Evolutionary conservation across 2,888 invertebrate species (phyloP), one percentile per base, ranked within the genome.

Genomic region (Eudemis profundana): DNA sequence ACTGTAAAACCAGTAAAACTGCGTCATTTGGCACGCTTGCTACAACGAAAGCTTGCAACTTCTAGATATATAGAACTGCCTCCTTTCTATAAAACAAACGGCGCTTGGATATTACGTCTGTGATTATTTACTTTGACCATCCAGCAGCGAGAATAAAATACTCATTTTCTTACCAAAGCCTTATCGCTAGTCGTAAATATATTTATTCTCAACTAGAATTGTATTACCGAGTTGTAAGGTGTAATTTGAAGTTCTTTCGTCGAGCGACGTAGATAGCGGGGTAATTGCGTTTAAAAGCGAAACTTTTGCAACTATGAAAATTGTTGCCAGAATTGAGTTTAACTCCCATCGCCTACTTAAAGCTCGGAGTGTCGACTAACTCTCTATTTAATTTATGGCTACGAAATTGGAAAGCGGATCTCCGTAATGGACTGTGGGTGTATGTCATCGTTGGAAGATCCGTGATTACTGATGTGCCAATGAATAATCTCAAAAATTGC

Each of bases 241-340:
- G 70, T 84, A 76, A 84, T 85, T 81, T 80, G 74, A 85, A 86
- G 78, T 85, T 81, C 69, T 76, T 75, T 74, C 74, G 67, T 69
- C 71, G 61, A 64, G 71, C 71, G 66, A 71, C 61, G 74, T 70
- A 74, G 76, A 82, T 79, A 79, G 77, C 75, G 54, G 68, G 72
- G 79, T 82, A 83, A 84, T 79, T 80, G 70, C 82, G 81, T 84
- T 85, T 82, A 78, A 79, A 78, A 81, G 78, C 79, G 76, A 75
- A 86, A 87, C 84, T 86, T 85, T 82, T 73, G 75, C 79, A 79
- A 84, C 84, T 85, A 85, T 83, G 84, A 85, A 87, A 87, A 86
- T 87, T 87, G 86, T 86, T 82, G 78, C 74, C 78, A 74, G 77
- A 84, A 82, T 85, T 72, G 78, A 85, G 81, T 86, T 84, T 83